Evolutionary conservation across 92 coral and sea anemone genomes (phyloP).

Genomic region (Parazoanthus atlanticus): DNA sequence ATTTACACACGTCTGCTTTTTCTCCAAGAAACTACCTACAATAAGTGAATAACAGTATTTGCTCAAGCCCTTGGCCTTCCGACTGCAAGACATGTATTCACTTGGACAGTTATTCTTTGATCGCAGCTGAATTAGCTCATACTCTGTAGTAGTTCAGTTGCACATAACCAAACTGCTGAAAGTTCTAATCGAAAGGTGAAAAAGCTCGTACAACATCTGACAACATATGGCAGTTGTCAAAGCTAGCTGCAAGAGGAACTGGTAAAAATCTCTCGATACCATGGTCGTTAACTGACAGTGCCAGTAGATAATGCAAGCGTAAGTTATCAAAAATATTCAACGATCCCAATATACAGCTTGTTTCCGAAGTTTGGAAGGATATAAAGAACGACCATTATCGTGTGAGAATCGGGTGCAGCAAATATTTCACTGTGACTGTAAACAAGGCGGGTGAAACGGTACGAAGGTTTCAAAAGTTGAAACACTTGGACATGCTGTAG

Average conservation of each 20-base stretch:
- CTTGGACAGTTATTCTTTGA: neutral
- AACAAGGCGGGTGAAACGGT: slow-evolving; percentile 17
- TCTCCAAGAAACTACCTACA: too few relatives aligned
- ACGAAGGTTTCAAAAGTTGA: neutral
- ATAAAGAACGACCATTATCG: neutral
- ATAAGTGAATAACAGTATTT: too few relatives aligned
- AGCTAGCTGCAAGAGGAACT: too few relatives aligned
- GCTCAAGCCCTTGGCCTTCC: too few relatives aligned
- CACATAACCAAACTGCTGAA: neutral
- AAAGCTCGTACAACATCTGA: neutral
- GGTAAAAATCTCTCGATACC: neutral
- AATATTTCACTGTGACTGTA: neutral
- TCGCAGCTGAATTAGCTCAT: neutral
- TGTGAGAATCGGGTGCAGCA: slow-evolving; percentile 9
- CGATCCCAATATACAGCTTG: neutral
- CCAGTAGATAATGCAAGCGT: neutral
- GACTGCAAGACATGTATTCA: neutral
- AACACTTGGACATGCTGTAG: neutral
- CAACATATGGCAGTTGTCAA: neutral
- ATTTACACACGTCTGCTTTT: too few relatives aligned
- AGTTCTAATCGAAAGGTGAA: neutral
- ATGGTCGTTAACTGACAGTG: neutral
- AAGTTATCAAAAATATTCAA: neutral
- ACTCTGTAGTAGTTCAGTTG: neutral
- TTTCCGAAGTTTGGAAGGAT: neutral